Conservation (phyloP, 2,113 vertebrate genomes). For the Urocitellus parryii region DNA sequence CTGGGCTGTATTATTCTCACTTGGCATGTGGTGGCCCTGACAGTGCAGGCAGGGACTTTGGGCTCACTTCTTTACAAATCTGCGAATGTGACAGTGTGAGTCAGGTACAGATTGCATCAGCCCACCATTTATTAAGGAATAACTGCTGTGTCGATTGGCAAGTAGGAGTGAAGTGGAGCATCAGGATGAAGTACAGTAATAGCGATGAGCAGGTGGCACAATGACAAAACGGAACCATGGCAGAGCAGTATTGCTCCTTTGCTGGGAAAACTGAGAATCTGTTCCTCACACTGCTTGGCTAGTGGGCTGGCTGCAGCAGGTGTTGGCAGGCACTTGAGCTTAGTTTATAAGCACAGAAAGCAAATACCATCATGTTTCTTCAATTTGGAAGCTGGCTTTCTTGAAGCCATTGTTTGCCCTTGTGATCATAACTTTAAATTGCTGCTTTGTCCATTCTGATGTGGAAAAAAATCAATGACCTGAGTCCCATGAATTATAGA, state of each 20-base stretch:
- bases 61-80: not conserved
- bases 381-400: conserved; percentile 46
- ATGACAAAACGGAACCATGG: not conserved
- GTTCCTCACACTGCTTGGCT: not conserved
- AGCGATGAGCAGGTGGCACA: not conserved
- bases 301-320: not conserved
- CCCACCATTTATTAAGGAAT: not conserved
- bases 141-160: not conserved
- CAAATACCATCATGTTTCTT: not conserved
- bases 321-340: conserved; percentile 57
- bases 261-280: not conserved
- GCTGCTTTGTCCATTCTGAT: conserved; percentile 22
- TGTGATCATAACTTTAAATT: not conserved
- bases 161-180: not conserved
- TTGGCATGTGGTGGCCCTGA: not conserved
- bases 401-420: conserved; percentile 6
- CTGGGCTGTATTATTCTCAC: not conserved
- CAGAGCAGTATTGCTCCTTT: conserved; percentile 47
- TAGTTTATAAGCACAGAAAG: conserved; percentile 16
- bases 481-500: not conserved
- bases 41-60: not conserved
- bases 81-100: not conserved
- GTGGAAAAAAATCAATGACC: not conserved
- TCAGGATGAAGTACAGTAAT: not conserved
- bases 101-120: not conserved